phyloP scores from a whole-genome alignment of 2,113 vertebrate genomes.

The Acrocephalus kingi region DNA sequence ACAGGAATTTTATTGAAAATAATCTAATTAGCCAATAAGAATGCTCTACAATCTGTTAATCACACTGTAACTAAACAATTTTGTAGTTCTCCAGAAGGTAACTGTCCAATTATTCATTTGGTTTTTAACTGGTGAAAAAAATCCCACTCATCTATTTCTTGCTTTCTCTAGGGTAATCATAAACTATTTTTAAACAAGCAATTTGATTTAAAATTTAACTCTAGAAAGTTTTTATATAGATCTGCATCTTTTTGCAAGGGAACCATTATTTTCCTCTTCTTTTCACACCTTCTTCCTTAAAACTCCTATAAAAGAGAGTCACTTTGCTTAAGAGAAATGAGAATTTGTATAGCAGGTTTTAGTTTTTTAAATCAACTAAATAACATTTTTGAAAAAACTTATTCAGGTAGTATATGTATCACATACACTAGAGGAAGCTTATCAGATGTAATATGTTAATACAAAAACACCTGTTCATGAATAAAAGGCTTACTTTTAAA shows the following conservation, averaged over 20 bases:
- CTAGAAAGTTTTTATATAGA: not conserved
- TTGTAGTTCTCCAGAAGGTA: not conserved
- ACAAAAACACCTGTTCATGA: not conserved
- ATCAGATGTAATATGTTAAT: not conserved
- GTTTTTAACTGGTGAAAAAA: not conserved
- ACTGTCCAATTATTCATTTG: not conserved
- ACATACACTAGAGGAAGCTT: not conserved
- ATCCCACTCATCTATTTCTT: rapidly evolving
- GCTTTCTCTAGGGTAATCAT: not conserved
- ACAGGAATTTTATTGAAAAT: not conserved
- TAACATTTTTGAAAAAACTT: not conserved
- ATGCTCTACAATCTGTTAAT: not conserved
- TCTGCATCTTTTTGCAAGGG: not conserved
- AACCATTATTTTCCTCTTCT: not conserved
- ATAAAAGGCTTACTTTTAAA: not conserved
- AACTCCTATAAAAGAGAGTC: not conserved
- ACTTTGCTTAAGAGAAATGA: not conserved
- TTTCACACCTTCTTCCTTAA: not conserved
- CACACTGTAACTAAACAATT: not conserved
- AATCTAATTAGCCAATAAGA: not conserved
- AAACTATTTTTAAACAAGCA: not conserved
- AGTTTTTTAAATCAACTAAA: not conserved
- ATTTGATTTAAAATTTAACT: not conserved
- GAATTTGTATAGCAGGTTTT: not conserved
- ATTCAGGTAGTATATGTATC: not conserved